A percentile compares a stretch with the other conserved stretches of the same genome.
phyloP scores from a whole-genome alignment of 2,888 invertebrate species.

The Melieria omissa region DNA sequence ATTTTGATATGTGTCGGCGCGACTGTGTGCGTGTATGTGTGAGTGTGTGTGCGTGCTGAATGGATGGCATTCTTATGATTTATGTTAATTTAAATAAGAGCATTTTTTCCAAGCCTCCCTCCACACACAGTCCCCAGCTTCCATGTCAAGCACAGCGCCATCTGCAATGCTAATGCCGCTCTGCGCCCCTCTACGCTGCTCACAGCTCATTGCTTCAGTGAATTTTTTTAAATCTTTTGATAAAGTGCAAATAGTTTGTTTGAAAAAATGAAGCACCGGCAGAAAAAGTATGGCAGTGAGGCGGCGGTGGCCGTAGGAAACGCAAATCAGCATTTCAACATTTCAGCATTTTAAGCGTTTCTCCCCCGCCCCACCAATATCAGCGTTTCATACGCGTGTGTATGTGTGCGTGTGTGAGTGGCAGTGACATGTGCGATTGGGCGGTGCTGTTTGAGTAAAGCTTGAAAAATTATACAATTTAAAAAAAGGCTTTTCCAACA shows the following conservation, averaged over 20 bases:
- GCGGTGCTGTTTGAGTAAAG: no score
- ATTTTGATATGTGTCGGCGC: not conserved
- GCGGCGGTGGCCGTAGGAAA: not conserved
- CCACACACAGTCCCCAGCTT: not conserved
- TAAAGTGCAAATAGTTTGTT: conserved; percentile 55
- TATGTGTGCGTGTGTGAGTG: no score
- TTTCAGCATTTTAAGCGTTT: conserved; percentile 38
- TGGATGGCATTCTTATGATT: conserved; percentile 56
- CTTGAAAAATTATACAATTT: no score
- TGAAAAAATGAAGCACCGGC: conserved; percentile 9
- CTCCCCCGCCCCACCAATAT: not conserved
- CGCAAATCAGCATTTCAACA: conserved; percentile 30
- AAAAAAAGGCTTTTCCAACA: no score
- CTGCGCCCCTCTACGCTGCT: conserved; percentile 3
- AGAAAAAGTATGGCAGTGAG: not conserved
- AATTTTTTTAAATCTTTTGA: conserved; percentile 49
- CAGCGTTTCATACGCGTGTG: no score
- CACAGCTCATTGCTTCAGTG: no score
- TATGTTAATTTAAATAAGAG: conserved; percentile 61
- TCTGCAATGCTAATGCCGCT: no score
- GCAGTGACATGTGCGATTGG: no score
- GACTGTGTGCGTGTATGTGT: not conserved
- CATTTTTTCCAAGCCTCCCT: conserved; percentile 17
- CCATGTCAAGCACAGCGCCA: conserved; percentile 19
- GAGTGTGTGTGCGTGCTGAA: conserved; percentile 13